phyloP scores from a whole-genome alignment of 2,888 invertebrate species.

The Nephrotoma appendiculata region DNA sequence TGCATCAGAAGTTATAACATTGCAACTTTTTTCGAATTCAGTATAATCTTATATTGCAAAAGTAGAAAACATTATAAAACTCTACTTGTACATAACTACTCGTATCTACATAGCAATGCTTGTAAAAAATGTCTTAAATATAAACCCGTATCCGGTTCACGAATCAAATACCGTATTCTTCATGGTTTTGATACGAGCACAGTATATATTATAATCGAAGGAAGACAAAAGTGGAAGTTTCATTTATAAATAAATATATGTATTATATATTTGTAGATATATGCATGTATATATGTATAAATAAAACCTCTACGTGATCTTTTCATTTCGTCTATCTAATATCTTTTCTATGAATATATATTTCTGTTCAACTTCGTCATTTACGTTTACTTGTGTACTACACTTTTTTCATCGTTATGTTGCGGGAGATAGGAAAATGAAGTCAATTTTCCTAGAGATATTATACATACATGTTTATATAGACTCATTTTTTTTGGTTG shows the following conservation, averaged over 20 bases:
- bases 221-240: neutral
- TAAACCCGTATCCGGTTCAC: neutral
- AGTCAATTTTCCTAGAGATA: neutral
- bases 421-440: neutral
- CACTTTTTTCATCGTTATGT: neutral
- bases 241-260: neutral
- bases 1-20: neutral
- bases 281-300: neutral
- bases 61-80: neutral
- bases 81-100: neutral
- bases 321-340: neutral
- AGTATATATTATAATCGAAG: neutral
- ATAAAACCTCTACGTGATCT: neutral
- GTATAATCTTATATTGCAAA: neutral
- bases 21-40: neutral
- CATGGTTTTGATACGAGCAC: neutral
- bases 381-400: neutral
- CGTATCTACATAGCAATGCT: neutral
- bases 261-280: neutral
- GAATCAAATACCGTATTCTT: neutral
- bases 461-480: neutral
- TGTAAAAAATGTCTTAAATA: neutral
- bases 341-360: neutral
- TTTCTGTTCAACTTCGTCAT: neutral
- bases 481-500: neutral